phyloP scores from a whole-genome alignment of 1,140 invertebrate species.

The Atopsyche davidsoni region DNA sequence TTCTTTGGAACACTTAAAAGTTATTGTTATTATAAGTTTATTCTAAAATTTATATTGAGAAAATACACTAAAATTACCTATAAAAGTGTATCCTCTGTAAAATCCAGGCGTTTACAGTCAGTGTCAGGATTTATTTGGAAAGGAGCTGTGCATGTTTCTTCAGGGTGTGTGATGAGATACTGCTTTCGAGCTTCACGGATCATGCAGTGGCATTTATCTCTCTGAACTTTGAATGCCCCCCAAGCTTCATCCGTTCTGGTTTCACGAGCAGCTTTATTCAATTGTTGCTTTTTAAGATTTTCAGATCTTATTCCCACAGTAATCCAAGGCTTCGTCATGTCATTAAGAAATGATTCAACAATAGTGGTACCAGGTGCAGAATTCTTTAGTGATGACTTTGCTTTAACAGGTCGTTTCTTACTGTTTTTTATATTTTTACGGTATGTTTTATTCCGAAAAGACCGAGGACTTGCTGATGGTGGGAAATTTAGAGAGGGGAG shows the following conservation, averaged over 20 bases:
- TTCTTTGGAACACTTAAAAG: no score
- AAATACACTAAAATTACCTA: no score
- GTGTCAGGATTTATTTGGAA: conserved; percentile 1
- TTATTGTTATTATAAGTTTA: no score
- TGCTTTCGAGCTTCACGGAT: conserved; percentile 35
- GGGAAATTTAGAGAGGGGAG: background rate
- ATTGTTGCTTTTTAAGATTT: conserved; percentile 36
- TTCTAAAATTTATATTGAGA: no score
- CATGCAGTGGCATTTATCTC: conserved; percentile 36
- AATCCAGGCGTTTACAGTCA: conserved; percentile 3
- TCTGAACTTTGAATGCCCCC: conserved; percentile 35
- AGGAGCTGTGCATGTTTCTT: background rate
- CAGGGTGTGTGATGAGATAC: conserved; percentile 42
- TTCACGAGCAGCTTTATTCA: conserved; percentile 34
- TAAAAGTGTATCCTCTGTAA: conserved; percentile 8
- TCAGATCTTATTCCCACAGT: conserved; percentile 34
- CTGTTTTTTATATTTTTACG: background rate
- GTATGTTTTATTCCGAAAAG: background rate
- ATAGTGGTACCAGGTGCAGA: no score
- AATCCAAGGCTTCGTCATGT: conserved; percentile 37
- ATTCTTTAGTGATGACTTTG: conserved; percentile 25
- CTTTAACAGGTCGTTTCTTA: no score
- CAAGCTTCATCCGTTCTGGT: conserved; percentile 36
- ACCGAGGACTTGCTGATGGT: background rate
- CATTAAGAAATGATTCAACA: conserved; percentile 29